Percentiles rank a stretch among this genome's conserved stretches.
phyloP scores from a whole-genome alignment of 1,140 invertebrate species.

The Panagrolaimus sp. region DNA sequence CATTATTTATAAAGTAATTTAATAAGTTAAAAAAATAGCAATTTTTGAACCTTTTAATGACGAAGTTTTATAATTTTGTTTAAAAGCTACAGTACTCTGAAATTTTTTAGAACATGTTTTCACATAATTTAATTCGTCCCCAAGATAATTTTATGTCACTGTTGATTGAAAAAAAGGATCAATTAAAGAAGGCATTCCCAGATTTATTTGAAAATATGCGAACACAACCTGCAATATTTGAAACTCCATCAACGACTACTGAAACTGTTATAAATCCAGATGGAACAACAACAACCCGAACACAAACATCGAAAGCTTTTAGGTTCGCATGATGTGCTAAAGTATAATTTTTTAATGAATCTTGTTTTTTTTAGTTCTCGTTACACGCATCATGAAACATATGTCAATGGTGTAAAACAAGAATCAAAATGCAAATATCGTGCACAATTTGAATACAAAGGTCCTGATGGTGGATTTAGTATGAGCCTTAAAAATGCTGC shows the following conservation, averaged over 20 bases:
- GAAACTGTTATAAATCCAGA: slow-evolving; percentile 43
- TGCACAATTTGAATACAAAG: slow-evolving; percentile 48
- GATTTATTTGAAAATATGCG: slow-evolving; percentile 40
- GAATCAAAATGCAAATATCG: slow-evolving; percentile 39
- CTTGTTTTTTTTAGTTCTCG: slow-evolving; percentile 25
- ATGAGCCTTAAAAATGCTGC: slow-evolving; percentile 37
- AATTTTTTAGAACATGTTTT: background rate
- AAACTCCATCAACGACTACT: slow-evolving; percentile 27
- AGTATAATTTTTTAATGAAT: slow-evolving; percentile 2
- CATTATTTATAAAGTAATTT: too few relatives aligned
- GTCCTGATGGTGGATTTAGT: slow-evolving; percentile 40
- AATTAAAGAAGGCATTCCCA: slow-evolving; percentile 37
- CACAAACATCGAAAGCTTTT: slow-evolving; percentile 42
- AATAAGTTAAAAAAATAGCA: too few relatives aligned
- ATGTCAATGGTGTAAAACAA: slow-evolving; percentile 37
- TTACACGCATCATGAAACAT: slow-evolving; percentile 41
- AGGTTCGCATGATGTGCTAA: too few relatives aligned
- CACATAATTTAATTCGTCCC: slow-evolving; percentile 34
- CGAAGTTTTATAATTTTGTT: too few relatives aligned
- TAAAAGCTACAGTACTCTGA: background rate
- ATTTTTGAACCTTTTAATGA: too few relatives aligned
- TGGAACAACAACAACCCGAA: slow-evolving; percentile 42
- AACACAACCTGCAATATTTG: slow-evolving; percentile 41
- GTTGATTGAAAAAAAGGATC: slow-evolving; percentile 42
- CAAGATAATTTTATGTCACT: slow-evolving; percentile 36